phyloP scores from a whole-genome alignment of 2,113 vertebrate species.

The Phalacrocorax pelagicus region DNA sequence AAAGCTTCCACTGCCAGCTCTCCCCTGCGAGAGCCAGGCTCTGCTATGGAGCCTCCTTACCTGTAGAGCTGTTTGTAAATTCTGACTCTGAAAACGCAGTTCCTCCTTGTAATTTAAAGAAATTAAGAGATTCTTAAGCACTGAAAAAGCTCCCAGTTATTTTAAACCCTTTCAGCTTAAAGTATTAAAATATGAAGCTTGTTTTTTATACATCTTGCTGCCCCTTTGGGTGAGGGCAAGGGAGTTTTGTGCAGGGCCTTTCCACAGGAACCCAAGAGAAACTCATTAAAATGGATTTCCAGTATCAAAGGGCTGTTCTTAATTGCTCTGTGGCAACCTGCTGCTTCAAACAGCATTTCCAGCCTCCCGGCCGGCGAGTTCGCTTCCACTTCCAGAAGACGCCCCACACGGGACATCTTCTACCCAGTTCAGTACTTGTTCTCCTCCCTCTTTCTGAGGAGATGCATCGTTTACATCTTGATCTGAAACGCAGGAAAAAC shows the following conservation, averaged over 20 bases:
- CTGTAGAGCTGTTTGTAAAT: not conserved
- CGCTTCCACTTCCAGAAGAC: not conserved
- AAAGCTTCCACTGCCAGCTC: not conserved
- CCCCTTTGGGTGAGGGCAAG: not conserved
- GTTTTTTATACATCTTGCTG: not conserved
- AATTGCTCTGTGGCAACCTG: not conserved
- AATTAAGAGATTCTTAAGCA: not conserved
- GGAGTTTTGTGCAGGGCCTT: not conserved
- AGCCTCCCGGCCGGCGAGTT: not conserved
- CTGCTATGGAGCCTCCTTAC: not conserved
- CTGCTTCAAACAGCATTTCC: not conserved
- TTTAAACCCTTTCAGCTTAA: not conserved
- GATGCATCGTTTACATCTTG: not conserved
- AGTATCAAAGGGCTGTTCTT: not conserved
- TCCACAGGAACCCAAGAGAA: not conserved
- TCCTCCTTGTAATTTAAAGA: not conserved
- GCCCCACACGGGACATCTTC: not conserved
- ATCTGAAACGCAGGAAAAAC: not conserved
- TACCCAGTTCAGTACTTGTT: not conserved
- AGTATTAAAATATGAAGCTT: not conserved
- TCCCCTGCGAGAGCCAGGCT: not conserved
- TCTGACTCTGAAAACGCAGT: not conserved
- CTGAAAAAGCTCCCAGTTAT: not conserved
- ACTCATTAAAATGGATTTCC: constrained; percentile 8
- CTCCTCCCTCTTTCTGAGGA: not conserved